A percentile compares a stretch with the other conserved stretches of the same genome.
Evolutionary conservation across 2,113 vertebrate genomes (phyloP).

Genomic region (Neogobius melanostomus): DNA sequence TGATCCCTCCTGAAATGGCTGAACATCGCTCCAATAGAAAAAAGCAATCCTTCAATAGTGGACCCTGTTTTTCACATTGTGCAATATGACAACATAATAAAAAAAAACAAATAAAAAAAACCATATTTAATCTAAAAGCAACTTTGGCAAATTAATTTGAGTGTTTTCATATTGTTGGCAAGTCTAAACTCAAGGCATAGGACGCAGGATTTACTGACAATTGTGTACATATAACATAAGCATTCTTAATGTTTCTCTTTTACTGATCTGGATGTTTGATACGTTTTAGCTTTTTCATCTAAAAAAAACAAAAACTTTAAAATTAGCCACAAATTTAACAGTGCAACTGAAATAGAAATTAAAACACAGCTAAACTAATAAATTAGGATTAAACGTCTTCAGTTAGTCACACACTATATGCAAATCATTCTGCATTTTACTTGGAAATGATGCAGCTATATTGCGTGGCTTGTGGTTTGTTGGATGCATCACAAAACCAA

Average conservation of each 20-base stretch:
- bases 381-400: slow-evolving; percentile 33
- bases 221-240: neutral
- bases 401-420: neutral
- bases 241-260: neutral
- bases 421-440: neutral
- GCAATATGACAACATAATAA: neutral
- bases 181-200: neutral
- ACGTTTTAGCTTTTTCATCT: too few relatives aligned
- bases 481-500: neutral
- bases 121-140: too few relatives aligned
- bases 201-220: neutral
- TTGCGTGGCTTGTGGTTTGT: neutral
- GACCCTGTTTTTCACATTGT: slow-evolving; percentile 2
- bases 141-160: slow-evolving; percentile 15
- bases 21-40: neutral
- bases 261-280: neutral
- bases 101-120: slow-evolving; percentile 7
- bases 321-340: too few relatives aligned
- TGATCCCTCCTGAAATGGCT: neutral
- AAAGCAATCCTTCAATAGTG: too few relatives aligned
- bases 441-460: neutral
- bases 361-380: too few relatives aligned
- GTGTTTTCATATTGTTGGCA: slow-evolving; percentile 12
- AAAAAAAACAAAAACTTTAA: too few relatives aligned
- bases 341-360: too few relatives aligned